A percentile compares a stretch with the other conserved stretches of the same genome.
Evolutionary conservation across 2,888 invertebrate species (phyloP).

Genomic region (Leucoma salicis): DNA sequence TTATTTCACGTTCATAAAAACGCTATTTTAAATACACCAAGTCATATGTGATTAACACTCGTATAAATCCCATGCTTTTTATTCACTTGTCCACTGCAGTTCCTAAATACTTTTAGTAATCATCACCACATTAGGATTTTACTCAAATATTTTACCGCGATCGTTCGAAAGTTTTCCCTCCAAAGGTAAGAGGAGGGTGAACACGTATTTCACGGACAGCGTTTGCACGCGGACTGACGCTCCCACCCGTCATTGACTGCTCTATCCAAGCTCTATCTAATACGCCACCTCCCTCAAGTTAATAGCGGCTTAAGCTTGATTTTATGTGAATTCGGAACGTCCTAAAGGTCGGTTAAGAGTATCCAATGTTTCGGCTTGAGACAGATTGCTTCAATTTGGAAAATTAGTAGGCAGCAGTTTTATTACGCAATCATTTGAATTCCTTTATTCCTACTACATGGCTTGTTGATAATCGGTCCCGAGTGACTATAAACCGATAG

Average conservation of each 20-base stretch:
- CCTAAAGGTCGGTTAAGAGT: constrained; percentile 26
- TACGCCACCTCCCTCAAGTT: constrained; percentile 29
- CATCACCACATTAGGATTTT: constrained; percentile 7
- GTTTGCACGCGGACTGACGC: constrained; percentile 48
- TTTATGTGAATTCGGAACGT: constrained; percentile 36
- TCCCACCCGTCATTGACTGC: constrained; percentile 21
- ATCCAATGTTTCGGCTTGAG: constrained; percentile 27
- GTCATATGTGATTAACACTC: constrained; percentile 8
- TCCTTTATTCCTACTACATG: background rate
- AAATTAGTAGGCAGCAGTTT: constrained; percentile 1
- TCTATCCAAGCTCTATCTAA: constrained; percentile 26
- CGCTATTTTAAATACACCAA: constrained; percentile 30
- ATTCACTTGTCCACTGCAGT: constrained; percentile 40
- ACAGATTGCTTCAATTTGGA: constrained; percentile 16
- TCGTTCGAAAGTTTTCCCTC: constrained; percentile 68
- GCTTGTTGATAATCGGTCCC: no score
- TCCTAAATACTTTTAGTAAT: constrained; percentile 23
- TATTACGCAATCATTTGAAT: background rate
- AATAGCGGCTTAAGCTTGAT: constrained; percentile 45
- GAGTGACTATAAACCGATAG: no score
- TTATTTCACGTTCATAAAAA: constrained; percentile 42
- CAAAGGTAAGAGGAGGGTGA: constrained; percentile 28
- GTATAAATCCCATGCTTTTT: constrained; percentile 15
- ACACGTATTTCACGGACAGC: constrained; percentile 42
- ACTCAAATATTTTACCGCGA: constrained; percentile 19